Base-by-base conservation (phyloP, 2,113 vertebrate species). In the Platichthys stellatus region DNA sequence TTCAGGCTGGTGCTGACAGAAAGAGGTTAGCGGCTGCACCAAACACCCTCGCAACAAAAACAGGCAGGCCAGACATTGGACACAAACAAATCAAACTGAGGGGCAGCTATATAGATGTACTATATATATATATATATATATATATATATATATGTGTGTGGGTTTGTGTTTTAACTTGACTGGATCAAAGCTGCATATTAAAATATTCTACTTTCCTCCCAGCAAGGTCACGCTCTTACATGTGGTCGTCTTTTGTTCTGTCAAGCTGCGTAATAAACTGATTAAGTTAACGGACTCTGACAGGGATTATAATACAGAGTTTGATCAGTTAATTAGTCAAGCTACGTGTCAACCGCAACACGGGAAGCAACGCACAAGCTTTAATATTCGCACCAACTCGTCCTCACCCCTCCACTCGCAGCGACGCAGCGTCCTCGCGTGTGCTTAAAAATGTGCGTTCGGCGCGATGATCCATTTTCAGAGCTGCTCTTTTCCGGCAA, bases 1-100 rank as follows among this genome's bases (percentile, higher is more conserved):
- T 85, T 73, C 68, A 73, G 89, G 90, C 90, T 88, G 83, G 77
- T 76, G 89, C 87, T 93, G 93, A 95, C 93, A 94, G 93, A 95
- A 94, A 82, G 93, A 93, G 92, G 93, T 91, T 94, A 94, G 91
- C 72, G 67, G 70, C 80, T 78, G 86, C 84, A 81, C 76, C 89
- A 86, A 90, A 90, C 80, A 83, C 79, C 63, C 75, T 76, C 21
- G 66, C 81, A 74, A 85, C 70, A 82, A 81, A 76, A 81, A 80
- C 80, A 72, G 79, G 72, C 80, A 45, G 40, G 40, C 40, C 40
- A 43, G 63, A 65, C 74, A 38, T 51, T 18, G 57, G 43, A 53
- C 23, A 21, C 28, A 24, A 88, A 90, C 83, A 88, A 86, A 86
- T 92, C 73, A 86, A 81, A 86, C 85, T 53, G 57, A 54, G 0